These are phyloP conservation scores for Peromyscus aztecus DNA, from an alignment of 2,797 vertebrate genomes.

Conservation along the genomic window DNA sequence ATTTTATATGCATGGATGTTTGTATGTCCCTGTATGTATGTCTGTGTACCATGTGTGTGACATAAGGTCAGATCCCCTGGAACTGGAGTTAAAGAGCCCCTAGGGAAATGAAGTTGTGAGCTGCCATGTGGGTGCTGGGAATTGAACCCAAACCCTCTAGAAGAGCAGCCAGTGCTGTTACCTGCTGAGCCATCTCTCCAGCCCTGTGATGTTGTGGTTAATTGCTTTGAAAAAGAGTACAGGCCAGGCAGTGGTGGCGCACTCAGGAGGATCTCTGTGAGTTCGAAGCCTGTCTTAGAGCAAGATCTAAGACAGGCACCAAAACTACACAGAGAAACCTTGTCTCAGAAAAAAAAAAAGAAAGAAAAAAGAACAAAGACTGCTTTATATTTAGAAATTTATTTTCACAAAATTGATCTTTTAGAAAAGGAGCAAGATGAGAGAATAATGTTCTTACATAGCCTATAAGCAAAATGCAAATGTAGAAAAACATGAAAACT, in stretches of 20 bases:
- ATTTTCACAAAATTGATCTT: constrained; percentile 55
- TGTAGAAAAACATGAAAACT: neutral
- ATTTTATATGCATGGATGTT: neutral
- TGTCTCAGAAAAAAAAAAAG: no score
- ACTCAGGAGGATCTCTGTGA: no score
- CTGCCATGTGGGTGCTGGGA: neutral
- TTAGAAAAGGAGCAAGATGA: constrained; percentile 63
- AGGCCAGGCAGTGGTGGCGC: no score
- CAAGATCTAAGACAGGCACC: no score
- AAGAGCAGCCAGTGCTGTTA: neutral
- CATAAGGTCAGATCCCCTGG: neutral
- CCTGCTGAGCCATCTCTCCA: neutral
- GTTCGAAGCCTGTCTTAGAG: no score
- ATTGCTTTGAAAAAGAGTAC: constrained; percentile 46
- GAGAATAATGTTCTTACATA: constrained; percentile 53
- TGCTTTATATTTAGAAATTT: constrained; percentile 63
- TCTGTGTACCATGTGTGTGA: neutral
- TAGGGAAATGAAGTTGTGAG: neutral
- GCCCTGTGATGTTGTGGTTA: neutral
- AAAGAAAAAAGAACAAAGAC: neutral
- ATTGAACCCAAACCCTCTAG: neutral
- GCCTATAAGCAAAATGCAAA: constrained; percentile 54
- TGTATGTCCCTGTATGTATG: neutral
- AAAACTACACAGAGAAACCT: no score
- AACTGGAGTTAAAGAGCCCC: neutral